phyloP scores from a whole-genome alignment of 2,888 invertebrate genomes.

The Gisinianus flammeolus region DNA sequence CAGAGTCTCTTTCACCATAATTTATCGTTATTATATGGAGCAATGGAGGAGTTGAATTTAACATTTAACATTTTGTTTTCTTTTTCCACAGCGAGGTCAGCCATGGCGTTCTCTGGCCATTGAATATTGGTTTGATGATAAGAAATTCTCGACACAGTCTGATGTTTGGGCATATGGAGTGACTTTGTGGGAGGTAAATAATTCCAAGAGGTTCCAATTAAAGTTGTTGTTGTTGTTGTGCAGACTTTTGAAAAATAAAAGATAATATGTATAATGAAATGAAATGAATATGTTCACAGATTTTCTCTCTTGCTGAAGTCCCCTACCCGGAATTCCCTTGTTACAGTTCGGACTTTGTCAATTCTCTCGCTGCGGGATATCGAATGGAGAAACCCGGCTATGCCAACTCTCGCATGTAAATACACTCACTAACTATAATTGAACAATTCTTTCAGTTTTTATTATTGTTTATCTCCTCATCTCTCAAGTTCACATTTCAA shows the following conservation, averaged over 20 bases:
- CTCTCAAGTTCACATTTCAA: no score
- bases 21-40: background rate
- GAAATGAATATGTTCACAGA: no score
- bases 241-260: no score
- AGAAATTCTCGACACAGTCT: slow-evolving; percentile 63
- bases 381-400: slow-evolving; percentile 74
- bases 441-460: background rate
- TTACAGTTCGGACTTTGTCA: slow-evolving; percentile 73
- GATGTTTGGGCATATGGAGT: slow-evolving; percentile 96
- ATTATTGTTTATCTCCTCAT: no score
- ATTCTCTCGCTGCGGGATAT: slow-evolving; percentile 79
- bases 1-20: no score
- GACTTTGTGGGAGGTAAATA: slow-evolving; percentile 94
- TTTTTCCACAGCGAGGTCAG: background rate
- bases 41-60: background rate
- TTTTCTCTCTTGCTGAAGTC: slow-evolving; percentile 85
- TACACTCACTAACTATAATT: background rate
- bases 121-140: slow-evolving; percentile 12
- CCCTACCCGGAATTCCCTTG: slow-evolving; percentile 88
- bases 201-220: no score
- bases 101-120: slow-evolving; percentile 19
- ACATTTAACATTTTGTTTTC: background rate
- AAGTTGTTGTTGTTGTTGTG: no score
- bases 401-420: slow-evolving; percentile 74
- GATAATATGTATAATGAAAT: no score